phyloP scores from a whole-genome alignment of 2,797 vertebrate genomes.

The Gadopsis bispinosus region DNA sequence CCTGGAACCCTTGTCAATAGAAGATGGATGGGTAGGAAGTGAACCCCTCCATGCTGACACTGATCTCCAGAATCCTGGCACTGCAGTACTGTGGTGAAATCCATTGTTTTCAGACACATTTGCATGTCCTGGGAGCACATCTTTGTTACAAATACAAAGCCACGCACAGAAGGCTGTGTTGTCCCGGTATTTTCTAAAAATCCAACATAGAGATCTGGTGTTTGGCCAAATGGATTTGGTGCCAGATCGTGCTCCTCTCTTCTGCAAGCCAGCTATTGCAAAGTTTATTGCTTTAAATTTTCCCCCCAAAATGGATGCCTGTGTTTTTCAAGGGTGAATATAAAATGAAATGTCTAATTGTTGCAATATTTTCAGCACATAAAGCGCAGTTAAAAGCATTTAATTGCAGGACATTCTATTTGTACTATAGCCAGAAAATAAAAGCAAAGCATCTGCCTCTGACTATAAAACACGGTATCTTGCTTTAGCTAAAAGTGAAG shows the following conservation, averaged over 20 bases:
- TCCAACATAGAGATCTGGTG: conserved; percentile 10
- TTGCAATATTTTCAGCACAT: background rate
- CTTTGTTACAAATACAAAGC: conserved; percentile 25
- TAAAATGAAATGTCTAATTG: conserved; percentile 11
- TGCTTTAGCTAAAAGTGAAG: conserved; percentile 34
- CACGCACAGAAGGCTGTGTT: background rate
- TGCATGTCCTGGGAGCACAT: conserved; percentile 11
- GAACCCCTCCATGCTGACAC: background rate
- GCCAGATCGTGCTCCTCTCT: conserved; percentile 44
- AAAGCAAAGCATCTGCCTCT: conserved; percentile 10
- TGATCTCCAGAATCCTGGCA: background rate
- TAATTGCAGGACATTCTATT: conserved; percentile 16
- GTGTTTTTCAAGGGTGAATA: conserved; percentile 59
- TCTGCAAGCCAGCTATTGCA: conserved; percentile 90
- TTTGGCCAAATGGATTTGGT: conserved; percentile 83
- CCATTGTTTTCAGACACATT: conserved; percentile 10
- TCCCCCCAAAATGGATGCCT: conserved; percentile 75
- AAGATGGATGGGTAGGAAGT: background rate
- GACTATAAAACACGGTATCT: conserved; percentile 14
- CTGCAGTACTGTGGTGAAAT: background rate
- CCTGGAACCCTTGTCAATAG: background rate
- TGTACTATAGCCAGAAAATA: conserved; percentile 9
- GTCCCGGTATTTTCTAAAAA: conserved; percentile 29
- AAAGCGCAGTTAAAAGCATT: conserved; percentile 21
- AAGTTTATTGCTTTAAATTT: conserved; percentile 85